These are phyloP conservation scores for Colaptes auratus DNA, from an alignment of 2,113 vertebrate genomes.

Conservation along the genomic window DNA sequence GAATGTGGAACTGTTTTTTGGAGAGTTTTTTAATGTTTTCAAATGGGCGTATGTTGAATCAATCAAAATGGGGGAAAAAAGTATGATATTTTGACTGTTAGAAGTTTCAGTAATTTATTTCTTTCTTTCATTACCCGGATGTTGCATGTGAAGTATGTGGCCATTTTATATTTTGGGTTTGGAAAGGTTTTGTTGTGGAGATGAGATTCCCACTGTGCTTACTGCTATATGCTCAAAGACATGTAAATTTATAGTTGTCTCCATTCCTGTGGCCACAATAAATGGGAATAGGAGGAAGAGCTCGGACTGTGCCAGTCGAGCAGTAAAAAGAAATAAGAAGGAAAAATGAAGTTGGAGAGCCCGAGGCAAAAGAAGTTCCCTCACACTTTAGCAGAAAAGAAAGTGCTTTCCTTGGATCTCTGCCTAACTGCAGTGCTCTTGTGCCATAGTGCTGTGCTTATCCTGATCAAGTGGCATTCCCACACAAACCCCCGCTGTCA, in stretches of 20 bases:
- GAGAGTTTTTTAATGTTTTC: neutral
- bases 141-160: neutral
- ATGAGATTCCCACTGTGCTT: neutral
- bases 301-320: neutral
- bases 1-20: neutral
- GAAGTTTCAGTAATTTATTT: neutral
- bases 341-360: neutral
- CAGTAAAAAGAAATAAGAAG: neutral
- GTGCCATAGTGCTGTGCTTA: neutral
- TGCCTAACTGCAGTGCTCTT: neutral
- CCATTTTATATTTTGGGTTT: neutral
- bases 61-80: neutral
- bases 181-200: conserved; percentile 2
- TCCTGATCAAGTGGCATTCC: neutral
- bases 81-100: neutral
- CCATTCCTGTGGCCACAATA: neutral
- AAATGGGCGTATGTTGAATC: neutral
- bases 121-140: neutral
- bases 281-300: neutral
- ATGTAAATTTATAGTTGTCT: neutral
- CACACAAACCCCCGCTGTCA: neutral
- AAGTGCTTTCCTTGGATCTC: neutral
- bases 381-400: neutral
- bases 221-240: neutral
- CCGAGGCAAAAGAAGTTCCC: neutral